A percentile compares a stretch with the other conserved stretches of the same genome.
Evolutionary conservation across 2,888 invertebrate genomes (phyloP).

Genomic region (Saturnia pavonia): DNA sequence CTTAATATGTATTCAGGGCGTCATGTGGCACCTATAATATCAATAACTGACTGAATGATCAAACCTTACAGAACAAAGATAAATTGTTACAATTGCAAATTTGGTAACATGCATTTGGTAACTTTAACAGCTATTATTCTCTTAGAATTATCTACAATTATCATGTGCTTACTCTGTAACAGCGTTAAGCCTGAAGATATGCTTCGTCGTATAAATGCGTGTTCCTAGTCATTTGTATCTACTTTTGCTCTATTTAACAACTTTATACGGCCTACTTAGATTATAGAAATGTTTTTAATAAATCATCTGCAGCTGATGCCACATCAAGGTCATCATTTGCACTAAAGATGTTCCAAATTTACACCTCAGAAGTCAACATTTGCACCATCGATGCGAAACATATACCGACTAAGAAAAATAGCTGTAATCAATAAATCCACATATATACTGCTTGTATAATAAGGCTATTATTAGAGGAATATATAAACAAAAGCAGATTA

Average conservation of each 20-base stretch:
- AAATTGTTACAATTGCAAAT: neutral
- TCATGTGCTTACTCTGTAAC: neutral
- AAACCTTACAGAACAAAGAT: neutral
- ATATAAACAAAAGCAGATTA: neutral
- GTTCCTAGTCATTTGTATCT: neutral
- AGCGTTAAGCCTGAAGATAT: neutral
- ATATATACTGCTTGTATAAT: neutral
- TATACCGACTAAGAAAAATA: neutral
- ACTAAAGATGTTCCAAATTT: no score
- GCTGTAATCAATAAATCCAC: neutral
- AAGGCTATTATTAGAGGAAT: neutral
- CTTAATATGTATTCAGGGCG: no score
- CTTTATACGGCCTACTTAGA: neutral
- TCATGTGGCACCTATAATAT: no score
- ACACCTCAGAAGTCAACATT: no score
- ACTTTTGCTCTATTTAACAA: conserved; percentile 9
- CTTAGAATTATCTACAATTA: neutral
- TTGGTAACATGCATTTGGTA: neutral
- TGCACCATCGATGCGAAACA: neutral
- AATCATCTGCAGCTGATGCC: neutral
- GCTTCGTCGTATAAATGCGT: neutral
- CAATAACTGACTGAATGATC: neutral
- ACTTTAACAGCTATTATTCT: neutral
- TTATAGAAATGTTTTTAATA: neutral
- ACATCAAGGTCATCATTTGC: neutral